Evolutionary conservation across 2,888 invertebrate genomes (phyloP), one percentile per base, ranked within the genome.

Genomic region (Drosophila cracens): DNA sequence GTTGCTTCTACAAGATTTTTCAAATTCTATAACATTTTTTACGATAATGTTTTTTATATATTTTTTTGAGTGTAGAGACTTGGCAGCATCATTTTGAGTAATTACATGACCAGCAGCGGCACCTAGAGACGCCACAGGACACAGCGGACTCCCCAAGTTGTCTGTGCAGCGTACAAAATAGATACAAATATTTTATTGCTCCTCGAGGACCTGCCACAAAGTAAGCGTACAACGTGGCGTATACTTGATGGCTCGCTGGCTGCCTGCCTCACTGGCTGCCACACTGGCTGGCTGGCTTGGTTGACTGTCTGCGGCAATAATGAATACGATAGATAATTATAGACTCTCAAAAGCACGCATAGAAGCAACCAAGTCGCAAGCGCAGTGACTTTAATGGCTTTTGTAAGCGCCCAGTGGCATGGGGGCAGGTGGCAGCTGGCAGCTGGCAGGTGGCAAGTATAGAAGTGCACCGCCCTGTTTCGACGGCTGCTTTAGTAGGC

Each of bases 131-230:
- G 34, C 36, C 36, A 36, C n/a, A 27, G 54, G 54, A 36, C 36
- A 7, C n/a, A 27, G 60, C 49, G 54, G 48, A 38, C 43, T 51
- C 52, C 58, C 58, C 46, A 48, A 31, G 31, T 27, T 25, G 57
- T 43, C 60, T 43, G 62, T 61, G 63, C 48, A 67, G 61, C 29
- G 67, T 68, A 82, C 74, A 63, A 81, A 82, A 81, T 84, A 84
- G 90, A 90, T 85, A 90, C 81, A 87, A 89, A 80, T 81, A 82
- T 89, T 90, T 91, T 91, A 91, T 91, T 90, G 87, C 81, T 78
- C 90, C 90, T 89, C 62, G 60, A 91, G 91, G 91, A 89, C 85
- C 85, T 83, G 75, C 66, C 74, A 68, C 71, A 58, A 48, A 53
- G 66, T 29, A 40, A 67, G 68, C 74, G 53, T 43, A 52, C 63